Evolutionary conservation across 2,888 invertebrate genomes (phyloP).

Genomic region (Pseudanteris insignis): DNA sequence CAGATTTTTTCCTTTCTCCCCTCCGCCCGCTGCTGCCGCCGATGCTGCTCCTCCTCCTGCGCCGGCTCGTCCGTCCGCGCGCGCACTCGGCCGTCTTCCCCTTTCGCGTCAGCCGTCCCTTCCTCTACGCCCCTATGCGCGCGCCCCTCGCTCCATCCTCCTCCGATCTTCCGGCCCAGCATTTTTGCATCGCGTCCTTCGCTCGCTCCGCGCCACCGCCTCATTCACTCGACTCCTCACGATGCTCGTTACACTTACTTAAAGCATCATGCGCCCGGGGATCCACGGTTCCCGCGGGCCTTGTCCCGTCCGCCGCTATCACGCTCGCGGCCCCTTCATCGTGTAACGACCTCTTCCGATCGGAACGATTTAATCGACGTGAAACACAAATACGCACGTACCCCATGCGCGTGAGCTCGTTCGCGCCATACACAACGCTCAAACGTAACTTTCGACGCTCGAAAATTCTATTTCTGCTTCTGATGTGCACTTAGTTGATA

Average conservation of each 20-base stretch:
- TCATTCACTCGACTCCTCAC: constrained; percentile 49
- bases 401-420: constrained; percentile 31
- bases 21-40: constrained; percentile 23
- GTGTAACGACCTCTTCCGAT: constrained; percentile 55
- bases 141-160: constrained; percentile 12
- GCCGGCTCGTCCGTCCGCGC: constrained; percentile 11
- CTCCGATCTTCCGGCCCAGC: constrained; percentile 45
- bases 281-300: constrained; percentile 52
- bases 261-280: constrained; percentile 40
- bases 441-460: too few relatives aligned
- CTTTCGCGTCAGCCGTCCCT: background rate
- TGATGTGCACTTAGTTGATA: too few relatives aligned
- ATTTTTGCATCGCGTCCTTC: constrained; percentile 41
- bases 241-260: constrained; percentile 57
- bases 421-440: constrained; percentile 9
- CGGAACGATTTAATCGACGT: constrained; percentile 53
- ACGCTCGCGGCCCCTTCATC: constrained; percentile 48
- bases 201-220: constrained; percentile 30
- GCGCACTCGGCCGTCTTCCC: too few relatives aligned
- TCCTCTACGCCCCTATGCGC: constrained; percentile 10
- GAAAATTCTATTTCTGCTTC: too few relatives aligned
- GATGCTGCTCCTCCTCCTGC: constrained; percentile 9
- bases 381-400: constrained; percentile 30
- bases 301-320: constrained; percentile 40
- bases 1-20: constrained; percentile 49